Evolutionary conservation across 1,140 invertebrate species (phyloP).

Genomic region (Drosophila micromelanica): DNA sequence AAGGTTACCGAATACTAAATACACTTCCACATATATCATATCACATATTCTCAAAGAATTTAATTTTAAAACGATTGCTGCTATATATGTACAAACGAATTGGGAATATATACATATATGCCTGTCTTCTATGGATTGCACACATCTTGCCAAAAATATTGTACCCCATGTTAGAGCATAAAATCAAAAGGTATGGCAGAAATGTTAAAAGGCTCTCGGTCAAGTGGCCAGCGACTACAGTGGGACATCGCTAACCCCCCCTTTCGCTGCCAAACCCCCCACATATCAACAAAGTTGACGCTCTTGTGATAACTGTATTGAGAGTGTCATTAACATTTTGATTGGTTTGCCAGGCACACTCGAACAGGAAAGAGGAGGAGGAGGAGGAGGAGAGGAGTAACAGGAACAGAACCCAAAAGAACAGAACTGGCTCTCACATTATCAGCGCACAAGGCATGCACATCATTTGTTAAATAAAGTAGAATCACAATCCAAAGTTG

Average conservation of each 20-base stretch:
- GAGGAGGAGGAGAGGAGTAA: slow-evolving; percentile 13
- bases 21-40: too few species aligned
- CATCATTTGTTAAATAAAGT: slow-evolving; percentile 79
- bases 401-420: slow-evolving; percentile 32
- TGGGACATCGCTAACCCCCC: neutral
- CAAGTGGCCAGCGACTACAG: slow-evolving; percentile 43
- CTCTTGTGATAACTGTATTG: slow-evolving; percentile 78
- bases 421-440: slow-evolving; percentile 46
- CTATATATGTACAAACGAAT: too few species aligned
- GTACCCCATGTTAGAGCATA: too few species aligned
- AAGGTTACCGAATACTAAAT: too few species aligned
- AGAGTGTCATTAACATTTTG: slow-evolving; percentile 84
- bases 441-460: slow-evolving; percentile 67
- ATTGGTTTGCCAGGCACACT: slow-evolving; percentile 59
- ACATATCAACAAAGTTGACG: slow-evolving; percentile 21
- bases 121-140: too few species aligned
- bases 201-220: slow-evolving; percentile 77
- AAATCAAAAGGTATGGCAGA: slow-evolving; percentile 9
- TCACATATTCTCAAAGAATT: too few species aligned
- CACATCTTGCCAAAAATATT: too few species aligned
- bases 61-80: too few species aligned
- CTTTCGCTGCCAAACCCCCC: neutral
- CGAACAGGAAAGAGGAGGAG: too few species aligned
- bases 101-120: too few species aligned
- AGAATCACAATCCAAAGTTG: slow-evolving; percentile 26